Evolutionary conservation across 2,888 invertebrate species (phyloP).

Genomic region (Nephrotoma appendiculata): DNA sequence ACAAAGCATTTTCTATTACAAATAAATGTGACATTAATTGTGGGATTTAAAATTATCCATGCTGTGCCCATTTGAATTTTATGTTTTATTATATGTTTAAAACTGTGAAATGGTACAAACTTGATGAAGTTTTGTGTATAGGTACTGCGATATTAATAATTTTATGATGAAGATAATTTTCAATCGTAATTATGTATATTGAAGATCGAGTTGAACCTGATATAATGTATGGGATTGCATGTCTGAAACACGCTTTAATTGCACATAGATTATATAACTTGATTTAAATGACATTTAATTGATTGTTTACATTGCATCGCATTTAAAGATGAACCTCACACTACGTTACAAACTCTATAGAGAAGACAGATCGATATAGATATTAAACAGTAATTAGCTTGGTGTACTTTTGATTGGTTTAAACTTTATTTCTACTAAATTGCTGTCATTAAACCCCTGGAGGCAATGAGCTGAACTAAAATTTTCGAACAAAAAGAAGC

Average conservation of each 20-base stretch:
- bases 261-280: background rate
- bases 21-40: background rate
- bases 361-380: too few relatives aligned
- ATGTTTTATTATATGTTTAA: background rate
- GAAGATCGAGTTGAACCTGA: background rate
- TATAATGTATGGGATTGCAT: background rate
- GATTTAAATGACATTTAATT: background rate
- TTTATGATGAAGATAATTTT: background rate
- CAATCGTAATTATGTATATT: background rate
- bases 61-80: background rate
- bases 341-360: background rate
- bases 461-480: too few relatives aligned
- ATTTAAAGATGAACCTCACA: background rate
- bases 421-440: too few relatives aligned
- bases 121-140: background rate
- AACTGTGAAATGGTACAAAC: background rate
- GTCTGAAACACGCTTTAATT: too few relatives aligned
- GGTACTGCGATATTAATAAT: background rate
- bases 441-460: too few relatives aligned
- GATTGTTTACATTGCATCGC: background rate
- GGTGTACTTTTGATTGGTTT: too few relatives aligned
- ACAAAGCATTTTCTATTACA: background rate
- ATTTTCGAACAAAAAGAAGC: too few relatives aligned
- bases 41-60: background rate
- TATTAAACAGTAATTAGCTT: too few relatives aligned